These are phyloP conservation scores for Flabesymbios commensalis DNA, from an alignment of 2,888 invertebrate species.

Conservation along the genomic window DNA sequence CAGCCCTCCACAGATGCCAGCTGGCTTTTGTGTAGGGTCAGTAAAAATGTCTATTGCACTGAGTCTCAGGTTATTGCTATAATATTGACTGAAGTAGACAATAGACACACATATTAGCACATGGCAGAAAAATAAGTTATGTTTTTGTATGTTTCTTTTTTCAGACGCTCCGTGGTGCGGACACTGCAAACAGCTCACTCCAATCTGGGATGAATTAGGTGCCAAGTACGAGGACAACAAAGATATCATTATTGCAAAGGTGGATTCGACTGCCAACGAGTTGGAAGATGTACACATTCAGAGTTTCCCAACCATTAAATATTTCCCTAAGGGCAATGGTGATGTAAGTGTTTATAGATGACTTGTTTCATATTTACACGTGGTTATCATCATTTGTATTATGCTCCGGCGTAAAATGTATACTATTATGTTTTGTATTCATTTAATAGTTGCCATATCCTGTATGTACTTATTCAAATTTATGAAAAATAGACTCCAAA, in stretches of 20 bases:
- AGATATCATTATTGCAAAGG: constrained; percentile 92
- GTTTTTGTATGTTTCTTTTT: background rate
- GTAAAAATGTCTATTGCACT: no score
- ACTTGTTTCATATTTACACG: no score
- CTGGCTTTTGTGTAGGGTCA: no score
- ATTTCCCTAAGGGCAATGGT: constrained; percentile 91
- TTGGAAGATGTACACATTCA: constrained; percentile 91
- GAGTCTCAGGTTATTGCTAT: no score
- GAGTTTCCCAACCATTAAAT: constrained; percentile 70
- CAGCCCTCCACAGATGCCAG: no score
- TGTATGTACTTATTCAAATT: no score
- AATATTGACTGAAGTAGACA: background rate
- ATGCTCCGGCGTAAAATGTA: no score
- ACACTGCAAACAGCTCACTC: constrained; percentile 95
- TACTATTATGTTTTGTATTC: no score
- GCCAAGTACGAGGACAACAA: constrained; percentile 84
- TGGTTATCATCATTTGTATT: no score
- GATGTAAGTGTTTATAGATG: constrained; percentile 65
- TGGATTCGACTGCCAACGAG: constrained; percentile 98
- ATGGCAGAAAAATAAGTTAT: background rate
- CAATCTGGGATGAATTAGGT: constrained; percentile 93
- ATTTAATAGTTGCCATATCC: no score
- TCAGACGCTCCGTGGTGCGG: constrained; percentile 92
- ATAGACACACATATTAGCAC: background rate
- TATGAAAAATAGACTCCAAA: no score